Evolutionary conservation across 2,797 vertebrate species (phyloP).

Genomic region (Hippopotamyrus pictus): DNA sequence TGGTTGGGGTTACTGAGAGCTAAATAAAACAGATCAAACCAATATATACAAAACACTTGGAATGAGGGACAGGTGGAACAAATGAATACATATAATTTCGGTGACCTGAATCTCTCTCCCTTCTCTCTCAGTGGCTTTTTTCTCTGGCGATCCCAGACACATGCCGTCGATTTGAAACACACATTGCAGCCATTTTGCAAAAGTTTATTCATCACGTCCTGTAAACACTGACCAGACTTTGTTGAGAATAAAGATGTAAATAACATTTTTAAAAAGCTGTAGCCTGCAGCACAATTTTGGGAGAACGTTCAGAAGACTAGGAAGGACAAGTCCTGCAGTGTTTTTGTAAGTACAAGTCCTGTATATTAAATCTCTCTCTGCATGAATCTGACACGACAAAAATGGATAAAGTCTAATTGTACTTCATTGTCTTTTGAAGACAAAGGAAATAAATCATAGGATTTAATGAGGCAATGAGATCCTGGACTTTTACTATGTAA

Average conservation of each 20-base stretch:
- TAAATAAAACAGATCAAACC: slow-evolving; percentile 2
- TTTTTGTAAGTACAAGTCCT: not conserved
- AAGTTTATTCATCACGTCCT: slow-evolving; percentile 3
- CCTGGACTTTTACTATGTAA: not conserved
- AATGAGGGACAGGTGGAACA: not conserved
- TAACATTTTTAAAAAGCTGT: not conserved
- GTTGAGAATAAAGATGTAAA: not conserved
- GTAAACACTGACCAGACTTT: slow-evolving; percentile 2
- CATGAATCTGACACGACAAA: not conserved
- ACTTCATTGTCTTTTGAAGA: not conserved
- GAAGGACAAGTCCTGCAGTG: not conserved
- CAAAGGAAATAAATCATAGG: not conserved
- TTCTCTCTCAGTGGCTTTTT: not conserved
- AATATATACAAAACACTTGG: not conserved
- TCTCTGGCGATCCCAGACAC: not conserved
- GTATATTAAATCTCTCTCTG: not conserved
- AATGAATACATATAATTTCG: not conserved
- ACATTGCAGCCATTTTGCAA: not conserved
- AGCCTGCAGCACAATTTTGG: not conserved
- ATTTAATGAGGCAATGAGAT: not conserved
- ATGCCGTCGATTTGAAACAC: not conserved
- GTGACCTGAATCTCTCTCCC: not conserved
- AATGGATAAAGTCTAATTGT: not conserved
- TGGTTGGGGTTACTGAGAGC: not conserved
- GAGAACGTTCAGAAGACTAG: not conserved